phyloP scores from a whole-genome alignment of 2,113 vertebrate species.

The Chlamydotis undulata region DNA sequence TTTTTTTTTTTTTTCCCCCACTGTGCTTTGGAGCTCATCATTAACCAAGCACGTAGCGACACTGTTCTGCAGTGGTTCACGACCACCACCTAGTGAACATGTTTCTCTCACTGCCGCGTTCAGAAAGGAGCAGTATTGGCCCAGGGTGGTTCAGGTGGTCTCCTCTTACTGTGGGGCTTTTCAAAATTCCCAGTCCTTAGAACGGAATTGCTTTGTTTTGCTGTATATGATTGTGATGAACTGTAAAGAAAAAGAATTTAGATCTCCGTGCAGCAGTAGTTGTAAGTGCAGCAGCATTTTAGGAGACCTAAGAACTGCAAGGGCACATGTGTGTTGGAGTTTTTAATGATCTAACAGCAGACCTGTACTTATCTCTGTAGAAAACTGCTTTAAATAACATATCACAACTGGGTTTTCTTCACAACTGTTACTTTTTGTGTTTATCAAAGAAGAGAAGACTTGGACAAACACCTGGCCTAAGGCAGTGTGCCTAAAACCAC shows the following conservation, averaged over 20 bases:
- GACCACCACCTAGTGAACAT: conserved; percentile 34
- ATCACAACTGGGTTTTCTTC: background rate
- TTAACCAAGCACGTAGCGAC: background rate
- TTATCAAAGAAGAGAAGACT: background rate
- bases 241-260: background rate
- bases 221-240: background rate
- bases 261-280: background rate
- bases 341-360: background rate
- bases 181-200: background rate
- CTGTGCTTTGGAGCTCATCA: background rate
- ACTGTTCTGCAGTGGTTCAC: background rate
- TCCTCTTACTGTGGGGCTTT: background rate
- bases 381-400: background rate
- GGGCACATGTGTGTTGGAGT: fast-evolving
- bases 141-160: fast-evolving
- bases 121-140: too few species aligned
- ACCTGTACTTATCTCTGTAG: background rate
- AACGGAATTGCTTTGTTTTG: background rate
- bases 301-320: background rate
- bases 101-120: background rate
- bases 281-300: background rate
- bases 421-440: background rate
- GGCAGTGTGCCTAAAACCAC: background rate
- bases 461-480: background rate
- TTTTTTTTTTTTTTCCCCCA: fast-evolving